Evolutionary conservation across 53 echinoderm and acorn worm species (phyloP), one percentile per base, ranked within the genome.

Genomic region (Crossaster papposus): DNA sequence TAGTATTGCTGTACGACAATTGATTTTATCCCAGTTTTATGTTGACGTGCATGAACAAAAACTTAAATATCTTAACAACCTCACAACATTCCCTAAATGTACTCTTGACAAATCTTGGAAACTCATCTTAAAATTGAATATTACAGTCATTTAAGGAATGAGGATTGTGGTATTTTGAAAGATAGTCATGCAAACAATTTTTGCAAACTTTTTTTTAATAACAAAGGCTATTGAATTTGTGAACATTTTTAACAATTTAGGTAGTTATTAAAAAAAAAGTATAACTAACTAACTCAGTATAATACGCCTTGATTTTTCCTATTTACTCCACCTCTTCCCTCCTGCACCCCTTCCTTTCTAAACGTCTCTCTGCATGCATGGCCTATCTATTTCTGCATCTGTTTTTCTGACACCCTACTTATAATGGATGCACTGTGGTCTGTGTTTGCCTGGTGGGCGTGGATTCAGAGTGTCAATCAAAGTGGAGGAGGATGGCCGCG

Each of bases 401-500:
- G 5, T 9, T 74, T 51, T 18, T 72, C 54, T 80, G 38, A 22
- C 44, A 50, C 34, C 32, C 75, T 74, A 13, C 33, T 35, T 74
- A 22, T 74, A 11, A 36, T 74, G 75, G 34, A 74, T 74, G 34
- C 11, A 33, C 12, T 33, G 36, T 74, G 75, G 35, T 34, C 28
- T 17, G 36, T 74, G 75, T 35, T 65, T 29, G 28, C 51, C 15
- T 20, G 58, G 17, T 58, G 84, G 84, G 84, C 50, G 72, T 72
- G 84, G 71, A 72, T 53, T 72, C 77, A 87, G 87, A 77, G 87
- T 87, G 63, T 55, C 87, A 31, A 87, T 87, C 87, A 87, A 77
- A 37, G 87, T 87, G 87, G 87, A 87, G 26, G 87, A 77, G 54
- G 87, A 2, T 18, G 76, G 54, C 26, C 77, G 18, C 75, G 87